phyloP scores from a whole-genome alignment of 2,113 vertebrate genomes.

The Pteruthius melanotis region DNA sequence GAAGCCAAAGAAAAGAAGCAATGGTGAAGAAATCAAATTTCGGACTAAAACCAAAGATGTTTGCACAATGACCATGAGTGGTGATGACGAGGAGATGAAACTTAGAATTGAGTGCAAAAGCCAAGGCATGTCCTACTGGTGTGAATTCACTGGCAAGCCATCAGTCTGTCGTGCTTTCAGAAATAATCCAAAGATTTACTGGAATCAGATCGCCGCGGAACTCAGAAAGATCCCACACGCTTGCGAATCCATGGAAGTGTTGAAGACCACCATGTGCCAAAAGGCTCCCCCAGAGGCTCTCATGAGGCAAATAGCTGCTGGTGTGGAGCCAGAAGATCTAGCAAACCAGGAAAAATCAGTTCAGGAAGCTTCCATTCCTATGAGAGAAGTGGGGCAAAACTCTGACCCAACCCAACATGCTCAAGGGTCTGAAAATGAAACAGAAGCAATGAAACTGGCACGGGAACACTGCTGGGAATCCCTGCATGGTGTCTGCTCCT shows the following conservation, averaged over 20 bases:
- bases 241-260: slow-evolving; percentile 62
- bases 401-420: neutral
- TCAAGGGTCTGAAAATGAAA: slow-evolving; percentile 26
- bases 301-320: slow-evolving; percentile 68
- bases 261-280: slow-evolving; percentile 80
- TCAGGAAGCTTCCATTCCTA: neutral
- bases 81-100: slow-evolving; percentile 59
- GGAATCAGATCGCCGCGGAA: slow-evolving; percentile 74
- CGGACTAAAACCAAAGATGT: slow-evolving; percentile 71
- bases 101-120: slow-evolving; percentile 74
- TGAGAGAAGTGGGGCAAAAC: neutral
- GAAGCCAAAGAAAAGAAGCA: slow-evolving; percentile 65
- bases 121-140: slow-evolving; percentile 73
- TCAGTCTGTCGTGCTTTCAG: slow-evolving; percentile 73
- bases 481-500: slow-evolving; percentile 75
- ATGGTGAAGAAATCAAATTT: slow-evolving; percentile 76
- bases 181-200: slow-evolving; percentile 79
- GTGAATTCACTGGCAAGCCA: slow-evolving; percentile 78
- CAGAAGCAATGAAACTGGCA: slow-evolving; percentile 70
- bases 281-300: slow-evolving; percentile 71
- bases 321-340: slow-evolving; percentile 47
- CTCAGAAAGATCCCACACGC: slow-evolving; percentile 73
- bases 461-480: slow-evolving; percentile 80
- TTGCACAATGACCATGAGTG: slow-evolving; percentile 73
- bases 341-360: neutral